Evolutionary conservation across 2,113 vertebrate genomes (phyloP).

Genomic region (Sylvilagus bachmani): DNA sequence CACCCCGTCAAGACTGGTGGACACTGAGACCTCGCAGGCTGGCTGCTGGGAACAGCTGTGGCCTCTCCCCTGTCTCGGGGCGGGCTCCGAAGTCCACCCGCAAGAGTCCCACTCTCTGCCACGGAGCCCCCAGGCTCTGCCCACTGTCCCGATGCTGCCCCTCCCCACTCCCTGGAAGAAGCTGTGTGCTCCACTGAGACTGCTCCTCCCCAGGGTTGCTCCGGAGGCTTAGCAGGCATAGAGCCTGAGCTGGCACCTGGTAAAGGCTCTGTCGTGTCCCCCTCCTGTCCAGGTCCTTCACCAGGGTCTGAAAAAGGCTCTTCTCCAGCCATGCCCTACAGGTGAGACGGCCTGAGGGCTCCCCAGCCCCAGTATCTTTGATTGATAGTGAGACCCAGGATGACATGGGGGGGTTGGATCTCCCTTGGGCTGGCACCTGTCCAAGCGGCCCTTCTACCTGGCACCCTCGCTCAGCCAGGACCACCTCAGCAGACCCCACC

Average conservation of each 20-base stretch:
- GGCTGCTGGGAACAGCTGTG: no score
- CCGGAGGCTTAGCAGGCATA: not conserved
- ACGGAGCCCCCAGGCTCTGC: not conserved
- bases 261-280: not conserved
- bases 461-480: not conserved
- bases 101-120: no score
- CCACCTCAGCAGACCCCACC: not conserved
- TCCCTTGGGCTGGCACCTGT: not conserved
- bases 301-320: not conserved
- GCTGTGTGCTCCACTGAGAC: not conserved
- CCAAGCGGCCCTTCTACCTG: not conserved
- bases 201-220: not conserved
- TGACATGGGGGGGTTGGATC: not conserved
- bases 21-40: no score
- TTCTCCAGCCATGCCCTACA: not conserved
- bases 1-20: not conserved
- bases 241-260: not conserved
- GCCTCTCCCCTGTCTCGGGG: not conserved
- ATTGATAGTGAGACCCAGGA: accelerated
- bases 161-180: not conserved
- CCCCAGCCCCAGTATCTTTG: not conserved
- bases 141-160: not conserved
- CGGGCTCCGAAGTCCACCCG: not conserved
- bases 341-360: not conserved
- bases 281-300: not conserved